Evolutionary conservation across 1,140 invertebrate species (phyloP).

Genomic region (Polypedilum pembai): DNA sequence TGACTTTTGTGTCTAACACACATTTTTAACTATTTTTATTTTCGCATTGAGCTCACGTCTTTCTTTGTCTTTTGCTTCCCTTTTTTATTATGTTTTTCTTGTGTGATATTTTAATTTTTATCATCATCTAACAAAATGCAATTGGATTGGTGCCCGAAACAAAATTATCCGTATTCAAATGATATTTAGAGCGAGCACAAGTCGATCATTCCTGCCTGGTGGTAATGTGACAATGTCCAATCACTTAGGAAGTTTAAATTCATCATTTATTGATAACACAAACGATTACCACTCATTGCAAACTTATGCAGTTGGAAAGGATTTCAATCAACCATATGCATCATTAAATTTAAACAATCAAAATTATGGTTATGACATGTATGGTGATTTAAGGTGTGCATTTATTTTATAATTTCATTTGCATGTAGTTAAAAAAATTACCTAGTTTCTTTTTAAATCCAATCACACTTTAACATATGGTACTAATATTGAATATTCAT

Average conservation of each 20-base stretch:
- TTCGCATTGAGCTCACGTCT: slow-evolving; percentile 11
- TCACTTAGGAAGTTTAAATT: not conserved
- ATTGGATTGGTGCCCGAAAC: not conserved
- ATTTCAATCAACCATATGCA: slow-evolving; percentile 15
- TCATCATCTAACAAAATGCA: slow-evolving; percentile 1
- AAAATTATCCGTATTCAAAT: not conserved
- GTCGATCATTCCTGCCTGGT: not conserved
- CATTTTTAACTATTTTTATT: not conserved
- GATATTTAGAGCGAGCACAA: slow-evolving; percentile 21
- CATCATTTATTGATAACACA: slow-evolving; percentile 24
- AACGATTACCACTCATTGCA: not conserved
- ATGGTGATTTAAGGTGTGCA: slow-evolving; percentile 4
- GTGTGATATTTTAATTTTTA: slow-evolving; percentile 23
- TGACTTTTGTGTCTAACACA: not conserved
- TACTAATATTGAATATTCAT: not conserved
- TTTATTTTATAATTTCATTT: no score
- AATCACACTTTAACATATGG: not conserved
- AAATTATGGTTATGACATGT: not conserved
- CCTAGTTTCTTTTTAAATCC: no score
- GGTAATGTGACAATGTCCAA: not conserved
- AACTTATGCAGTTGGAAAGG: not conserved
- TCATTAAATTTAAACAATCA: slow-evolving; percentile 21
- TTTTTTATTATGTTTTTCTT: slow-evolving; percentile 28
- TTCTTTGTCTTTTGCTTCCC: slow-evolving; percentile 22
- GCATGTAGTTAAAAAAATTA: no score